These are phyloP conservation scores for Lepidochrysops patricia DNA, from an alignment of 2,888 invertebrate species.

Conservation along the genomic window DNA sequence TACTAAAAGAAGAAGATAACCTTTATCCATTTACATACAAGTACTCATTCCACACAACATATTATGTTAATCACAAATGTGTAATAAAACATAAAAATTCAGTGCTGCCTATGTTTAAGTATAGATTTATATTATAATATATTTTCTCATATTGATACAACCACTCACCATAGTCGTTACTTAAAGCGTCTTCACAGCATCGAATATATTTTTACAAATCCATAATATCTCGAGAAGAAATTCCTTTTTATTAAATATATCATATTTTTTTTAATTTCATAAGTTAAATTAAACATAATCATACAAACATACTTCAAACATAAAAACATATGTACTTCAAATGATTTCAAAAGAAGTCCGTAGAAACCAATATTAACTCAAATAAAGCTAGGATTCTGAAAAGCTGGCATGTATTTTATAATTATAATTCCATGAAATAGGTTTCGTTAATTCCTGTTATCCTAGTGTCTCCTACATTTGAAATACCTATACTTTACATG, in stretches of 20 bases:
- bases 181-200: neutral
- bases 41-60: constrained; percentile 39
- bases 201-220: neutral
- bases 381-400: too few relatives aligned
- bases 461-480: too few relatives aligned
- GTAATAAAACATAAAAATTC: constrained; percentile 69
- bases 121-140: constrained; percentile 38
- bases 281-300: too few relatives aligned
- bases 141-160: constrained; percentile 24
- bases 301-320: too few relatives aligned
- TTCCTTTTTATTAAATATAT: too few relatives aligned
- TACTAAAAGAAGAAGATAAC: constrained; percentile 16
- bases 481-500: too few relatives aligned
- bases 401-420: too few relatives aligned
- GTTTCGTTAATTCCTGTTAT: neutral
- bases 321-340: too few relatives aligned
- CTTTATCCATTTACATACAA: constrained; percentile 30
- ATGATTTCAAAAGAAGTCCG: too few relatives aligned
- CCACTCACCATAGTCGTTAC: constrained; percentile 22
- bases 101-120: constrained; percentile 62
- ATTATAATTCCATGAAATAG: neutral
- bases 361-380: too few relatives aligned
- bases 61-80: constrained; percentile 63
- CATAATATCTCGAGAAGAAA: neutral
- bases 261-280: too few relatives aligned